Percentiles rank a stretch among this genome's conserved stretches.
Conservation (phyloP, 2,113 vertebrate species). For the Macroglossus sobrinus region DNA sequence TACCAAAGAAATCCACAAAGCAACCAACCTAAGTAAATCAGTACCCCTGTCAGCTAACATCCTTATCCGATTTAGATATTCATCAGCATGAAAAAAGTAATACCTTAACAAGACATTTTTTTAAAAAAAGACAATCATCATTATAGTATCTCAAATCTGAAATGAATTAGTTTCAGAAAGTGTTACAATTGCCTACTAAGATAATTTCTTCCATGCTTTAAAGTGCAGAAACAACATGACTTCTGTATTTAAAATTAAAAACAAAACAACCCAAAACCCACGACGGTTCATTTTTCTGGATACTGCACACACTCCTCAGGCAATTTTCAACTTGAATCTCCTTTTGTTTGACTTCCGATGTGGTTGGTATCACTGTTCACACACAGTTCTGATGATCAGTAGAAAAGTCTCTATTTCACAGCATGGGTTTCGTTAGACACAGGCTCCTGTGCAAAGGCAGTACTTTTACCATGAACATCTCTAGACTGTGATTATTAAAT, state of each 20-base stretch:
- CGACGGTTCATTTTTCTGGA: slow-evolving; percentile 57
- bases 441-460: slow-evolving; percentile 90
- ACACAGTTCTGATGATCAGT: slow-evolving; percentile 73
- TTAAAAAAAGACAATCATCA: slow-evolving; percentile 61
- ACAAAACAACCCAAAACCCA: not conserved
- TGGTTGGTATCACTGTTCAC: slow-evolving; percentile 69
- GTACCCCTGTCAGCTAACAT: slow-evolving; percentile 86
- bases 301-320: slow-evolving; percentile 77
- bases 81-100: slow-evolving; percentile 80
- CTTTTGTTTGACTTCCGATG: slow-evolving; percentile 54
- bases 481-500: slow-evolving; percentile 87
- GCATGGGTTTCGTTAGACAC: slow-evolving; percentile 88
- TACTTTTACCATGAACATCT: slow-evolving; percentile 85
- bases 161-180: slow-evolving; percentile 78
- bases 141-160: slow-evolving; percentile 78
- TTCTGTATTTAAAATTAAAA: slow-evolving; percentile 71
- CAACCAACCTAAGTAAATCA: slow-evolving; percentile 81
- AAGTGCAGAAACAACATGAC: slow-evolving; percentile 86
- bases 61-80: slow-evolving; percentile 80
- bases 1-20: slow-evolving; percentile 83
- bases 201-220: slow-evolving; percentile 86
- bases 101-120: slow-evolving; percentile 77
- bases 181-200: slow-evolving; percentile 79
- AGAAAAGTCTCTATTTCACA: slow-evolving; percentile 91
- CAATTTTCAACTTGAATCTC: slow-evolving; percentile 58